These are phyloP conservation scores for Dolichomitus sp. DNA, from an alignment of 2,888 invertebrate genomes.

Conservation along the genomic window DNA sequence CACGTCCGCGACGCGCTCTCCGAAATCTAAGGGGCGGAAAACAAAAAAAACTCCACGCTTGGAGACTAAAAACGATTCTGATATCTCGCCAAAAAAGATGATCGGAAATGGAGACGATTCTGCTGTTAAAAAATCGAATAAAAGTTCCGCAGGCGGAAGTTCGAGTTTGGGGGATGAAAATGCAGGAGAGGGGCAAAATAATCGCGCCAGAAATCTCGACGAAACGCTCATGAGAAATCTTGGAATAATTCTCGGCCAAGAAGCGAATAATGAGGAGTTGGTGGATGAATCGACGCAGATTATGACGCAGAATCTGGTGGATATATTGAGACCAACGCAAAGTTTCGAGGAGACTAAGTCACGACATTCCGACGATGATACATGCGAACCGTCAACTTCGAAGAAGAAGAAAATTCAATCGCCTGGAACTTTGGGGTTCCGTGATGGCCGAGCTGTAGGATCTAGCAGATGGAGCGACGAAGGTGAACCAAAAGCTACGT, in stretches of 20 bases:
- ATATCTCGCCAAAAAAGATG: constrained; percentile 8
- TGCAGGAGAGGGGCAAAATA: not conserved
- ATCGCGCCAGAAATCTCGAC: constrained; percentile 53
- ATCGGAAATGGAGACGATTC: not conserved
- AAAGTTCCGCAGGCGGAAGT: not conserved
- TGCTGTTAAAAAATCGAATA: not conserved
- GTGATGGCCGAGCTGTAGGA: constrained; percentile 26
- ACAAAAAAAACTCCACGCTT: not conserved
- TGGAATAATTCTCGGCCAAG: constrained; percentile 75
- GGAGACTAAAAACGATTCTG: not conserved
- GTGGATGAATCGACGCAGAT: constrained; percentile 69
- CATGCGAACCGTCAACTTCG: constrained; percentile 1
- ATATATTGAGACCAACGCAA: constrained; percentile 75
- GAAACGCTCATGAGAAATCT: constrained; percentile 75
- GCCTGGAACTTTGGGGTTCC: constrained; percentile 52
- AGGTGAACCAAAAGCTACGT: constrained; percentile 32
- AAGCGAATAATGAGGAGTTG: constrained; percentile 34
- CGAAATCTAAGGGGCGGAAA: not conserved
- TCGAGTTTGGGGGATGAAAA: not conserved
- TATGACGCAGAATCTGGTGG: constrained; percentile 78
- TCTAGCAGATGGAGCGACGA: constrained; percentile 37
- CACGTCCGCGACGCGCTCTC: not conserved
- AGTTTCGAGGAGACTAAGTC: constrained; percentile 27
- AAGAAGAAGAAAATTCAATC: not conserved
- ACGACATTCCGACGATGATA: constrained; percentile 4